phyloP scores from a whole-genome alignment of 2,888 invertebrate species.

The Trissoscelio sp. region DNA sequence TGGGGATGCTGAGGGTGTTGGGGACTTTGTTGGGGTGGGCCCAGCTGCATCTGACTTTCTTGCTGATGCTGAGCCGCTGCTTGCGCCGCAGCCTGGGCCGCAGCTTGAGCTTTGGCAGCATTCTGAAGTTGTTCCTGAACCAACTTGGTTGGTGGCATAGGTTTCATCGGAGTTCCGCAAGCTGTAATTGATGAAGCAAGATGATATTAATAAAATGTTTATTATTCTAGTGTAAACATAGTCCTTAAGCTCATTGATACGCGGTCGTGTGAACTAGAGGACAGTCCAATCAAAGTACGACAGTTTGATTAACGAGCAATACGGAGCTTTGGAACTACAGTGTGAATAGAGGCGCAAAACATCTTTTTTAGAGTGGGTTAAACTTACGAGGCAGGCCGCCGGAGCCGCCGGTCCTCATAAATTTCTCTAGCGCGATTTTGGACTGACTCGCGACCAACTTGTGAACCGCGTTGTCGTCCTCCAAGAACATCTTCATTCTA shows the following conservation, averaged over 20 bases:
- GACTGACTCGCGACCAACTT: slow-evolving; percentile 98
- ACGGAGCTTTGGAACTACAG: slow-evolving; percentile 75
- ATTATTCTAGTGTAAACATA: slow-evolving; percentile 30
- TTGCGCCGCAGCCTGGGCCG: slow-evolving; percentile 80
- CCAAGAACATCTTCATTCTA: slow-evolving; percentile 98
- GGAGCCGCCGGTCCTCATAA: slow-evolving; percentile 97
- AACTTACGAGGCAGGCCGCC: slow-evolving; percentile 92
- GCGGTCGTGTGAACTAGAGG: slow-evolving; percentile 2
- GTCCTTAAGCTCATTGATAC: slow-evolving; percentile 68
- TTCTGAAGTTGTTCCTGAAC: slow-evolving; percentile 84
- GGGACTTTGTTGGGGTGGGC: slow-evolving; percentile 81
- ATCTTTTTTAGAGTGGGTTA: slow-evolving; percentile 83
- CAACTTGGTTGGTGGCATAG: slow-evolving; percentile 92
- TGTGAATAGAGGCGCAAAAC: slow-evolving; percentile 81
- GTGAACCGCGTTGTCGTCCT: slow-evolving; percentile 97
- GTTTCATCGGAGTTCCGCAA: slow-evolving; percentile 87
- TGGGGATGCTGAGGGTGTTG: slow-evolving; percentile 81
- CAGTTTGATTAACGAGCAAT: slow-evolving; percentile 54
- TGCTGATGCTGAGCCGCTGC: slow-evolving; percentile 81
- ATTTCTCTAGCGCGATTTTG: slow-evolving; percentile 98
- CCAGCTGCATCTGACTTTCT: slow-evolving; percentile 80
- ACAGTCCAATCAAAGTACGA: slow-evolving; percentile 29
- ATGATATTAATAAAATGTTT: slow-evolving; percentile 3
- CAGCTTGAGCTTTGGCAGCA: slow-evolving; percentile 82
- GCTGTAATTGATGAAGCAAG: slow-evolving; percentile 81